Conservation (phyloP, 2,888 invertebrate genomes). For the Macrophya annulata region DNA sequence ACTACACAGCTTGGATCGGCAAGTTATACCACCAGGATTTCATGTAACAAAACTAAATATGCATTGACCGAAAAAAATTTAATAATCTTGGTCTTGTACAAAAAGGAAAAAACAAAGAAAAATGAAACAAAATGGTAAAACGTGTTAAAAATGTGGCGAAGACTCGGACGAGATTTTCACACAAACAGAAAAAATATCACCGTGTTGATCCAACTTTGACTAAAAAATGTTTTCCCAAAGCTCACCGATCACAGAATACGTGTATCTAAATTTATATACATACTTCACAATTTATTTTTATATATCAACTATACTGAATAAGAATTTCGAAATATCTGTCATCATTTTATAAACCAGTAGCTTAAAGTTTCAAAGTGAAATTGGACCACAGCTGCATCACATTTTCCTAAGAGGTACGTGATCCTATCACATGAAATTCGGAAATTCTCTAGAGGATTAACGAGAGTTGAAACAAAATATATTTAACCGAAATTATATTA, state of each 20-base stretch:
- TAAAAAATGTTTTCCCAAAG: background rate
- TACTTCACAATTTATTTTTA: background rate
- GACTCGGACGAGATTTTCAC: background rate
- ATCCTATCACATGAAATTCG: background rate
- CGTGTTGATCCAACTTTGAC: background rate
- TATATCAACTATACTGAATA: background rate
- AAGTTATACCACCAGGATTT: conserved; percentile 1
- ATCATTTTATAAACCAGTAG: conserved; percentile 4
- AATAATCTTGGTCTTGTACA: conserved; percentile 5
- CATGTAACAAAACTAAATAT: background rate
- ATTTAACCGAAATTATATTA: background rate
- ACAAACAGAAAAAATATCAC: background rate
- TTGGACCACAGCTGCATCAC: conserved; percentile 14
- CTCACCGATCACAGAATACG: background rate
- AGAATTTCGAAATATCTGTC: conserved; percentile 7
- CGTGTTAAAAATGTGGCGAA: background rate
- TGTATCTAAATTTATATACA: background rate
- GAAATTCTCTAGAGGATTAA: background rate
- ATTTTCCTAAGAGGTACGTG: background rate
- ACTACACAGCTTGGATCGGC: background rate
- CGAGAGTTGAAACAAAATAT: background rate
- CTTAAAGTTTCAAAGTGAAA: background rate
- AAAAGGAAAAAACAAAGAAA: too few species aligned
- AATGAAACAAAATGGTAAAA: background rate
- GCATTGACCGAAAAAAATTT: background rate